A percentile compares a stretch with the other conserved stretches of the same genome.
Conservation (phyloP, 1,140 invertebrate species). For the Paralvinella palmiformis region DNA sequence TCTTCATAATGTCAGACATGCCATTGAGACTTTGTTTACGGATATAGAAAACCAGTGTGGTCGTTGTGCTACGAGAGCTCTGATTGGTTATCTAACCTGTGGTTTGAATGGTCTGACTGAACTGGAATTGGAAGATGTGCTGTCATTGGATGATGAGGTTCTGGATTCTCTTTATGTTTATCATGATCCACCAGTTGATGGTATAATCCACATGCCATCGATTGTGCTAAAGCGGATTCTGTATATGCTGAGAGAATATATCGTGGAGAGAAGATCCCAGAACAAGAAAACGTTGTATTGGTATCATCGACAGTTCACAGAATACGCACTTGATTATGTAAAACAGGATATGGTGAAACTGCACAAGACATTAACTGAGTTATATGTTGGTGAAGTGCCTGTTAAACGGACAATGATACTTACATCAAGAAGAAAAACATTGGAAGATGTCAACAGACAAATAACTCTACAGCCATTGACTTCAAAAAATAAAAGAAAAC, state of each 20-base stretch:
- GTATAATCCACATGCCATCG: conserved; percentile 40
- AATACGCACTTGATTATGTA: conserved; percentile 86
- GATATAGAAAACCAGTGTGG: conserved; percentile 2
- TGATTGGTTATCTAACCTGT: neutral
- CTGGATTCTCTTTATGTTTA: conserved; percentile 35
- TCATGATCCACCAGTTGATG: conserved; percentile 41
- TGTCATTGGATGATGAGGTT: conserved; percentile 45
- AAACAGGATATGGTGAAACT: conserved; percentile 63
- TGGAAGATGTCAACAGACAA: conserved; percentile 71
- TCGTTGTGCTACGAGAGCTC: neutral
- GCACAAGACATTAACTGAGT: conserved; percentile 3
- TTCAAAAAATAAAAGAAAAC: conserved; percentile 55
- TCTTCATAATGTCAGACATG: conserved; percentile 6
- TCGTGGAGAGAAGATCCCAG: conserved; percentile 62
- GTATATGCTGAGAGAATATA: conserved; percentile 34
- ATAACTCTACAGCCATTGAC: conserved; percentile 87
- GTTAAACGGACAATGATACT: neutral
- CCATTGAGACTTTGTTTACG: conserved; percentile 4
- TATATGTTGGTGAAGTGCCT: neutral
- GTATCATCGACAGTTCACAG: conserved; percentile 77
- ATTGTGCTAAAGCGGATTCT: conserved; percentile 64
- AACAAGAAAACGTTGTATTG: conserved; percentile 65
- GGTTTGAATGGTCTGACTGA: neutral
- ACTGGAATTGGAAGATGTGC: conserved; percentile 47
- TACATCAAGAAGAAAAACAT: neutral